Evolutionary conservation across 1,140 invertebrate species (phyloP).

Genomic region (Tetraneura akinire): DNA sequence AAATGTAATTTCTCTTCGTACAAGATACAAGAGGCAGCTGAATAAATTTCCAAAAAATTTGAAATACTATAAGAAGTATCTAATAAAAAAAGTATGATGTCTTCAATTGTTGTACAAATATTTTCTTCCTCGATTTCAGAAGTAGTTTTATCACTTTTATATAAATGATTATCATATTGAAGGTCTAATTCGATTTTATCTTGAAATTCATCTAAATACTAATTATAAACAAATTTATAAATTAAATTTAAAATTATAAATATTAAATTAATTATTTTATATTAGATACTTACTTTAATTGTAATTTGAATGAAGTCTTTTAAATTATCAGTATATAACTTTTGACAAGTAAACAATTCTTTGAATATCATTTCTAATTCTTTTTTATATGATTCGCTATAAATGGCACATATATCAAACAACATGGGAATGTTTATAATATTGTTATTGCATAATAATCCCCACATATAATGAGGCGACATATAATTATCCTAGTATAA

Average conservation of each 20-base stretch:
- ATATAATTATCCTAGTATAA: constrained; percentile 19
- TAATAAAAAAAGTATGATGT: constrained; percentile 35
- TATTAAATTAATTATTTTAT: not conserved
- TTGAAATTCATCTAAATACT: constrained; percentile 41
- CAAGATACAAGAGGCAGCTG: not conserved
- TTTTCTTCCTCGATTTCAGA: not conserved
- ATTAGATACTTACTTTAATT: constrained; percentile 34
- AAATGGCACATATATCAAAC: constrained; percentile 31
- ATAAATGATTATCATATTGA: constrained; percentile 1
- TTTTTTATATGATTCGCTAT: constrained; percentile 13
- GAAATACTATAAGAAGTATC: constrained; percentile 37
- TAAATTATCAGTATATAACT: constrained; percentile 26
- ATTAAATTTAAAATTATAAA: not conserved
- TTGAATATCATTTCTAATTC: constrained; percentile 22
- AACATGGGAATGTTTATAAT: constrained; percentile 33
- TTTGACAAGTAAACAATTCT: constrained; percentile 24
- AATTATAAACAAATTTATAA: not conserved
- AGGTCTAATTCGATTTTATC: constrained; percentile 42
- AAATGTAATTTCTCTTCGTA: constrained; percentile 32
- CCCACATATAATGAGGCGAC: constrained; percentile 16
- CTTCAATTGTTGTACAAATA: constrained; percentile 13
- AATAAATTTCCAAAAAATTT: constrained; percentile 37
- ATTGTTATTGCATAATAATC: constrained; percentile 12
- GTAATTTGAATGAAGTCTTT: constrained; percentile 18
- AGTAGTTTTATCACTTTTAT: not conserved